These are phyloP conservation scores for Chrysomallon squamiferum DNA, from an alignment of 1,140 invertebrate genomes.

Conservation along the genomic window DNA sequence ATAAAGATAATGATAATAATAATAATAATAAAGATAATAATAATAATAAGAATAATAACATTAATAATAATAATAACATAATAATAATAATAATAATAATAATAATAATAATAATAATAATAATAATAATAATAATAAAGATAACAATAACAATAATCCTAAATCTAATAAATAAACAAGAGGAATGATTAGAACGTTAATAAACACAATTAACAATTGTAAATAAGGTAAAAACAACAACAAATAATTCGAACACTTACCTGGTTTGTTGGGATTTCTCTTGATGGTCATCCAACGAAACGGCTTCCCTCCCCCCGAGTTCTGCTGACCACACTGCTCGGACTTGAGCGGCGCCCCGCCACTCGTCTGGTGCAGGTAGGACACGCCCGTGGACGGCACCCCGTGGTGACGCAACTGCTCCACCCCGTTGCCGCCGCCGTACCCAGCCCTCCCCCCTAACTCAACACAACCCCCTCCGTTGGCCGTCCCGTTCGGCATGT, in stretches of 20 bases:
- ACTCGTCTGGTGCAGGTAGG: slow-evolving; percentile 34
- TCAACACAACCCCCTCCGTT: slow-evolving; percentile 15
- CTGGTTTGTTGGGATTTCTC: slow-evolving; percentile 50
- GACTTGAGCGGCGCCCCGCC: slow-evolving; percentile 40
- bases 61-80: too few relatives aligned
- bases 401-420: slow-evolving; percentile 18
- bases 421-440: slow-evolving; percentile 17
- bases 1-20: too few relatives aligned
- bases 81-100: too few relatives aligned
- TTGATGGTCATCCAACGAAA: slow-evolving; percentile 60
- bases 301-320: slow-evolving; percentile 42
- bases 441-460: slow-evolving; percentile 19
- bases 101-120: too few relatives aligned
- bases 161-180: too few relatives aligned
- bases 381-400: slow-evolving; percentile 21
- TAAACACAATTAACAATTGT: too few relatives aligned
- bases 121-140: too few relatives aligned
- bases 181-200: too few relatives aligned
- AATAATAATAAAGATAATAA: too few relatives aligned
- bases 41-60: too few relatives aligned
- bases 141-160: too few relatives aligned
- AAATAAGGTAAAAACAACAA: too few relatives aligned
- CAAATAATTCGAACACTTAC: slow-evolving; percentile 24
- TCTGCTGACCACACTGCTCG: slow-evolving; percentile 34
- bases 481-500: slow-evolving; percentile 11